Conservation (phyloP, 2,113 vertebrate species). For the Nipponia nippon region DNA sequence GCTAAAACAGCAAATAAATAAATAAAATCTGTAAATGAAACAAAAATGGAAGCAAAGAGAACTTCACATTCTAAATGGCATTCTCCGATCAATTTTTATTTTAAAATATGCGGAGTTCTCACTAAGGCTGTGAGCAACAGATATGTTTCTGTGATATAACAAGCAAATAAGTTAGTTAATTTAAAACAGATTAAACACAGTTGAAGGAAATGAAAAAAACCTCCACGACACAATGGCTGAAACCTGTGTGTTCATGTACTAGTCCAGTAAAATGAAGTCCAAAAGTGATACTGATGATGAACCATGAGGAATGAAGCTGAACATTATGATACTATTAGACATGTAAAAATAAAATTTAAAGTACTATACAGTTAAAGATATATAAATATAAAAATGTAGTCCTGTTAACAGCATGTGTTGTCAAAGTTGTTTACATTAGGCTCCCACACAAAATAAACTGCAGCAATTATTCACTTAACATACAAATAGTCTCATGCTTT, state of each 20-base stretch:
- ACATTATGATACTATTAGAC: background rate
- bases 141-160: background rate
- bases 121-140: background rate
- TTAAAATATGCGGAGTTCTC: background rate
- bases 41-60: background rate
- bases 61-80: background rate
- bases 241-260: background rate
- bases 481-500: background rate
- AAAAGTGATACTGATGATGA: background rate
- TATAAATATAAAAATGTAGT: background rate
- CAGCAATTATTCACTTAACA: background rate
- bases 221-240: background rate
- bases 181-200: background rate
- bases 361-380: background rate
- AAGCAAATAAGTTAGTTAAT: background rate
- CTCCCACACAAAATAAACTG: background rate
- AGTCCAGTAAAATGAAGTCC: background rate
- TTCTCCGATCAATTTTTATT: background rate
- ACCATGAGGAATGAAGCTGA: background rate
- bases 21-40: background rate
- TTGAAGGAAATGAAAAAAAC: background rate
- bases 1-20: background rate
- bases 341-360: background rate
- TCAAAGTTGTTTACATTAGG: background rate
- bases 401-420: background rate